A percentile compares a stretch with the other conserved stretches of the same genome.
phyloP scores from a whole-genome alignment of 2,888 invertebrate genomes.

The Nudaria mundana region DNA sequence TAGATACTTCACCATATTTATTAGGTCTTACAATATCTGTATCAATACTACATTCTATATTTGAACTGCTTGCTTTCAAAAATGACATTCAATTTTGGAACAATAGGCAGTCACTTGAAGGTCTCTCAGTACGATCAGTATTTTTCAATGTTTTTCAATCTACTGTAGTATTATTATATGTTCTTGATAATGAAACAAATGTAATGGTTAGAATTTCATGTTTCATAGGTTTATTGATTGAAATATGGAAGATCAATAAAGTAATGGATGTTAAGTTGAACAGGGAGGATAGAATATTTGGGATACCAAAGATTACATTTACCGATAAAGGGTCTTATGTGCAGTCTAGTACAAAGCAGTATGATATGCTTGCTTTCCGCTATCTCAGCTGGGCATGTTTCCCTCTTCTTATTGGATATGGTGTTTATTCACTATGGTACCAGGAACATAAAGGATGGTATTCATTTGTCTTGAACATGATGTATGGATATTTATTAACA shows the following conservation, averaged over 20 bases:
- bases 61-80: slow-evolving; percentile 99
- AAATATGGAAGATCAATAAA: slow-evolving; percentile 99
- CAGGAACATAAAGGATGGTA: slow-evolving; percentile 99
- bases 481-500: slow-evolving; percentile 98
- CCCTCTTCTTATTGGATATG: slow-evolving; percentile 96
- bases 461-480: slow-evolving; percentile 96
- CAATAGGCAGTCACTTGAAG: slow-evolving; percentile 97
- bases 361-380: slow-evolving; percentile 97
- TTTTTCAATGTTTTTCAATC: slow-evolving; percentile 99
- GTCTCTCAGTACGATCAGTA: slow-evolving; percentile 97
- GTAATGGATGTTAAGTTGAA: slow-evolving; percentile 90
- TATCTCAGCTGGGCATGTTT: slow-evolving; percentile 98
- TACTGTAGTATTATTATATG: slow-evolving; percentile 96
- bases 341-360: slow-evolving; percentile 94
- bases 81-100: slow-evolving; percentile 99
- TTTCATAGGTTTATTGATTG: slow-evolving; percentile 96
- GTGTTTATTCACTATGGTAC: slow-evolving; percentile 96
- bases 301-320: slow-evolving; percentile 90
- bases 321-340: slow-evolving; percentile 98
- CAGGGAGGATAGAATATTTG: slow-evolving; percentile 87
- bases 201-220: slow-evolving; percentile 97
- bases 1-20: slow-evolving; percentile 98
- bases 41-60: slow-evolving; percentile 97
- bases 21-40: slow-evolving; percentile 94
- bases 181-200: slow-evolving; percentile 99